These are phyloP conservation scores for Rhinogobius similis DNA, from an alignment of 2,113 vertebrate genomes.

Conservation along the genomic window DNA sequence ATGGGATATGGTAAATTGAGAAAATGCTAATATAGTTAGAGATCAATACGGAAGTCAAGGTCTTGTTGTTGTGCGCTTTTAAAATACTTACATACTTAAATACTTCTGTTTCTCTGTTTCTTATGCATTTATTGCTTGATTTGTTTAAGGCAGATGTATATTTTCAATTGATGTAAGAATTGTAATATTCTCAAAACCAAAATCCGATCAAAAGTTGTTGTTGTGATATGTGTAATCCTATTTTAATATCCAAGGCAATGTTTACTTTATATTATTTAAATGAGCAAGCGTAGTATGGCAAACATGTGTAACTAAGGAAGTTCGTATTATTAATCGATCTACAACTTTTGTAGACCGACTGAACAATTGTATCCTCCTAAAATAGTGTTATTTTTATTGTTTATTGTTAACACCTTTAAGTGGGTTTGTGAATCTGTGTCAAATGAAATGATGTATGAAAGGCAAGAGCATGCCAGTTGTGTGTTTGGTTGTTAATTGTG, in stretches of 20 bases:
- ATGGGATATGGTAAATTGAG: not conserved
- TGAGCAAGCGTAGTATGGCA: no score
- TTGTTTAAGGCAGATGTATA: conserved; percentile 5
- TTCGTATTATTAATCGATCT: no score
- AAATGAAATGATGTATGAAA: conserved; percentile 38
- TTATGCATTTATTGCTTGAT: conserved; percentile 27
- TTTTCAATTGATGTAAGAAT: not conserved
- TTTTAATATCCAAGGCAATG: no score
- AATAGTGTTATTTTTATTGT: no score
- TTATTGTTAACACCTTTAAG: not conserved
- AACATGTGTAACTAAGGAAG: no score
- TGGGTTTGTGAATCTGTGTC: not conserved
- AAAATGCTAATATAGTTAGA: conserved; percentile 23
- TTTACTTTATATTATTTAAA: no score
- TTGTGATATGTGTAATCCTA: no score
- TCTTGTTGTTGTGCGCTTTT: not conserved
- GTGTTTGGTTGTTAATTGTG: conserved; percentile 68
- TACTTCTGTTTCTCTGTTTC: not conserved
- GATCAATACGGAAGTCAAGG: conserved; percentile 48
- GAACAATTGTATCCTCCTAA: no score
- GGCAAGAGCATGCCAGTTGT: conserved; percentile 58
- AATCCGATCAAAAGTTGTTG: no score
- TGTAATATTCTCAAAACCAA: no score
- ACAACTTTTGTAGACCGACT: no score
- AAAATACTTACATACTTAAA: no score